phyloP scores from a whole-genome alignment of 2,888 invertebrate species.

The Heliconius sara region DNA sequence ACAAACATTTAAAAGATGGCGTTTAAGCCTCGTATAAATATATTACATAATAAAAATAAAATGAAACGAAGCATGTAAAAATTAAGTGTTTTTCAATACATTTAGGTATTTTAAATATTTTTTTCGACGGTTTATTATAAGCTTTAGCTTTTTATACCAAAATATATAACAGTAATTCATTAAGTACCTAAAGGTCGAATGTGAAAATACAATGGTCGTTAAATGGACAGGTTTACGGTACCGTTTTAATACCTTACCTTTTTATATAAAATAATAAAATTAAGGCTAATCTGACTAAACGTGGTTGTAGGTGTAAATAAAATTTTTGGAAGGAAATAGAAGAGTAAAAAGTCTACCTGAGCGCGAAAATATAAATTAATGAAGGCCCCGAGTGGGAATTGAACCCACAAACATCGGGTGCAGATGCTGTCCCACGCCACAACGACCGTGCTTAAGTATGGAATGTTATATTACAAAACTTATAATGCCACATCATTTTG shows the following conservation, averaged over 20 bases:
- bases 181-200: not conserved
- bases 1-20: not conserved
- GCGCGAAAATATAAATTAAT: too few species aligned
- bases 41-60: conserved; percentile 3
- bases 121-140: not conserved
- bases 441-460: too few species aligned
- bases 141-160: not conserved
- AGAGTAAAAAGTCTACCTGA: not conserved
- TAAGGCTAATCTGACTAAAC: not conserved
- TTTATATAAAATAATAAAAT: not conserved
- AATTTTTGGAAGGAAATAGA: not conserved
- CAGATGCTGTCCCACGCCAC: too few species aligned
- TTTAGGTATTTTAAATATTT: not conserved
- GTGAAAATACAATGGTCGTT: not conserved
- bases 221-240: not conserved
- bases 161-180: not conserved
- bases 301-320: not conserved
- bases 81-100: conserved; percentile 20
- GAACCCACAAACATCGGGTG: too few species aligned
- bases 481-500: too few species aligned
- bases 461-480: too few species aligned
- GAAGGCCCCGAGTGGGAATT: too few species aligned
- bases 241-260: not conserved
- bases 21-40: not conserved
- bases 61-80: conserved; percentile 4